Evolutionary conservation across 2,797 vertebrate species (phyloP), one percentile per base, ranked within the genome.

Genomic region (Saxicola maurus): DNA sequence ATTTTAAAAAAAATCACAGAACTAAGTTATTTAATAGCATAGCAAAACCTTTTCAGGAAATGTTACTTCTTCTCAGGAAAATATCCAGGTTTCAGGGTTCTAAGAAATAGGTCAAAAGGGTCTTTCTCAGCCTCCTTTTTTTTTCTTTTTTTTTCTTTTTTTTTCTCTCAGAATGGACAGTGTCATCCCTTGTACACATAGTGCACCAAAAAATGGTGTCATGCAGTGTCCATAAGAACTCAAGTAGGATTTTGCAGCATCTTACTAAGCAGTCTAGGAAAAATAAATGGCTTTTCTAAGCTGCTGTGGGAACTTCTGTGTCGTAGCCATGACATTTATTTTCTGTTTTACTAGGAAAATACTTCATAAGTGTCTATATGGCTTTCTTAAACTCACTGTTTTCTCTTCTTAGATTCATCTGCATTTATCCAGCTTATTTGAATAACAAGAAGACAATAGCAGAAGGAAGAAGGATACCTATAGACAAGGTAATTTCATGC

Each of bases 381-480:
- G 6, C 7, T 87, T 60, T 17, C 10, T 62, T 77, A 81, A 89
- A 43, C n/a, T 42, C 33, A 3, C 30, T 72, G 9, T 67, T 89
- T 82, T 81, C 6, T 86, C 27, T 82, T 82, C 96, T 76, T 96
- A 99, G 99, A 97, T 99, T 98, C 87, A 96, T 99, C 91, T 99
- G 98, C 91, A 95, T 99, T 81, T 99, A 99, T 94, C 99, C 99
- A 16, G 96, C 98, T 15, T 99, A 99, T 95, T 98, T 99, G 95
- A 99, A 99, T 97, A 99, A 98, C 90, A 99, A 99, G 97, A 99
- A 99, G 96, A 99, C 98, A 7, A 97, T 99, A 95, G 98, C 98
- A 11, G 99, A 99, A 94, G 99, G 99, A 62, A 97, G 99, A 67
- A 96, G 98, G 92, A 99, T 99, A 94, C 98, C 99, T 13, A 38